phyloP scores from a whole-genome alignment of 2,113 vertebrate genomes.

The Baryphthengus martii region DNA sequence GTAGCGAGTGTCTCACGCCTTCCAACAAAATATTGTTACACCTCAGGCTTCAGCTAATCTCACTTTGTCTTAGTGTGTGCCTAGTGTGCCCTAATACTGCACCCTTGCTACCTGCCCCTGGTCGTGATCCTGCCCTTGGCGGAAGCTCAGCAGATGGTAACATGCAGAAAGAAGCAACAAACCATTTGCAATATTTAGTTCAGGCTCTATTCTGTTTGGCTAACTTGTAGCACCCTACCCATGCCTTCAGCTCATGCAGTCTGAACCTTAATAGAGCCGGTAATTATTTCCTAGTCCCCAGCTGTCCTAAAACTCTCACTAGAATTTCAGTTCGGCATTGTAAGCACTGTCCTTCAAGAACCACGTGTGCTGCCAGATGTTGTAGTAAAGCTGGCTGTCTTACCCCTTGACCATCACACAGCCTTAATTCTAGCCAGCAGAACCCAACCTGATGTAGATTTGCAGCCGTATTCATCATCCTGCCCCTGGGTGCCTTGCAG shows the following conservation, averaged over 20 bases:
- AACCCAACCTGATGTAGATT: neutral
- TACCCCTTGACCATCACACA: neutral
- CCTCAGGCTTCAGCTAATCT: neutral
- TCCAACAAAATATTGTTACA: neutral
- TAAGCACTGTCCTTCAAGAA: neutral
- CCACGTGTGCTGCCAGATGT: accelerated
- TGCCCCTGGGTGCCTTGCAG: neutral
- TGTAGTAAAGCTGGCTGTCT: neutral
- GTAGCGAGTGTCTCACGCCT: neutral
- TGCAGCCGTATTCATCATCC: neutral
- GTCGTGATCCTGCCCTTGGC: neutral
- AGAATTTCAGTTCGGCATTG: neutral
- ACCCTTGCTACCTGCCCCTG: neutral
- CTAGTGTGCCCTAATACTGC: neutral
- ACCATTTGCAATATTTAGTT: neutral
- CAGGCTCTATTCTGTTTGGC: neutral
- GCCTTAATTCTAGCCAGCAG: neutral
- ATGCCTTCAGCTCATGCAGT: neutral
- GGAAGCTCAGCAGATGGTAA: neutral
- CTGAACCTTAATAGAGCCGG: neutral
- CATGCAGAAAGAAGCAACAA: neutral
- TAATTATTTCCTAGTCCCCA: neutral
- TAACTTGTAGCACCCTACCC: neutral
- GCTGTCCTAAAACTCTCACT: neutral
- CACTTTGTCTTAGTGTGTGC: neutral